Conservation (phyloP, 2,888 invertebrate species). For the Habroteleia sp. region DNA sequence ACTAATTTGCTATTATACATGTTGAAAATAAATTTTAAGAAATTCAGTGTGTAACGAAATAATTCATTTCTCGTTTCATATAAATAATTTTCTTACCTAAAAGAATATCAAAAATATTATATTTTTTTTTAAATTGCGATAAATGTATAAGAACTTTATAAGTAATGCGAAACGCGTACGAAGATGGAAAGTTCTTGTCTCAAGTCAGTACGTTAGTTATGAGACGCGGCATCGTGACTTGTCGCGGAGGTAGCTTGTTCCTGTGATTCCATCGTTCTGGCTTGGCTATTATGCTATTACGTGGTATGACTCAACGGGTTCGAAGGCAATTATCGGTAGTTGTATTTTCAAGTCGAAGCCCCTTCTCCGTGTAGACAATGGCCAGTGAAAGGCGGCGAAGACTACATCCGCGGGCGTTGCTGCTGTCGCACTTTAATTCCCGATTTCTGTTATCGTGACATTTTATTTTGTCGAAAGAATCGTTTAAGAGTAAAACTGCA, state of each 20-base stretch:
- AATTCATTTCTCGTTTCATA: too few relatives aligned
- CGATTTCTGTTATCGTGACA: conserved; percentile 57
- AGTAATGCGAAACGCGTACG: conserved; percentile 23
- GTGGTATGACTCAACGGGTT: conserved; percentile 74
- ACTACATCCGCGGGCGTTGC: conserved; percentile 71
- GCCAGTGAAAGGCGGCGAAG: conserved; percentile 77
- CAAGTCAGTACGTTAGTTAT: conserved; percentile 42
- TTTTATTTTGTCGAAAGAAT: conserved; percentile 39
- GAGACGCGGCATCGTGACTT: conserved; percentile 52
- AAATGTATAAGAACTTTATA: conserved; percentile 5
- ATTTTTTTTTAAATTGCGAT: too few relatives aligned
- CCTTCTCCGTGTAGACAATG: conserved; percentile 72
- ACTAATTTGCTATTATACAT: too few relatives aligned
- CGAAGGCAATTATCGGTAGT: conserved; percentile 76
- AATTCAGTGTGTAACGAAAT: too few relatives aligned
- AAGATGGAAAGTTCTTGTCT: conserved; percentile 47
- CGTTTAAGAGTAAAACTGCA: not conserved
- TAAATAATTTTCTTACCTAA: too few relatives aligned
- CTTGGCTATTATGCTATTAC: conserved; percentile 75
- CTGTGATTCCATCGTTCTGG: conserved; percentile 73
- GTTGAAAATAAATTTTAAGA: too few relatives aligned
- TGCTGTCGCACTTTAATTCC: conserved; percentile 64
- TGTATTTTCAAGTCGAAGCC: conserved; percentile 70
- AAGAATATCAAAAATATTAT: too few relatives aligned
- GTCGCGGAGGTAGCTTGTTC: conserved; percentile 67